phyloP scores from a whole-genome alignment of 2,113 vertebrate species.

The Ariopsis seemanni region DNA sequence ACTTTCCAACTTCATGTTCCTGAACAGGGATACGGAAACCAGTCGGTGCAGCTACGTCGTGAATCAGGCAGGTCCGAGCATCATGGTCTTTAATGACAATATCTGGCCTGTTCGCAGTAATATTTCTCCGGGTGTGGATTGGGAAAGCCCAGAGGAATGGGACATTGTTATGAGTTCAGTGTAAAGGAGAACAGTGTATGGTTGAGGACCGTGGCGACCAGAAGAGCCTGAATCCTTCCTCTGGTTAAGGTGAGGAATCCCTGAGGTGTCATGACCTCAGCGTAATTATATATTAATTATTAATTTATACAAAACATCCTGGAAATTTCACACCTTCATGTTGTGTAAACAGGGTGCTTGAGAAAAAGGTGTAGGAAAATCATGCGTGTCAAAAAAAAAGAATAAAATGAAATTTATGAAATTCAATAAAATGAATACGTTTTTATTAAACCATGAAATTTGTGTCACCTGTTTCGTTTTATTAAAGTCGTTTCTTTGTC shows the following conservation, averaged over 20 bases:
- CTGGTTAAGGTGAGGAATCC: not conserved
- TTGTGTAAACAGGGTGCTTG: not conserved
- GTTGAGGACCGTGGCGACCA: not conserved
- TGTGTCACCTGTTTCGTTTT: not conserved
- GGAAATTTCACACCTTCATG: not conserved
- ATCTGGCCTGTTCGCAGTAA: no score
- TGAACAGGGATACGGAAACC: no score
- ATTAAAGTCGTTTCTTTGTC: not conserved
- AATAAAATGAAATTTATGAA: not conserved
- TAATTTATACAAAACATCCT: not conserved
- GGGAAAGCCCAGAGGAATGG: no score
- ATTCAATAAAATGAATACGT: not conserved
- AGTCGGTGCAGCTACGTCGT: no score
- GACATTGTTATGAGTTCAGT: not conserved
- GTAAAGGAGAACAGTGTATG: not conserved
- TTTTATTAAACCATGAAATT: not conserved
- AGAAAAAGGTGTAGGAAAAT: not conserved
- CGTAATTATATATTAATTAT: constrained; percentile 9
- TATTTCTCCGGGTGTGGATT: no score
- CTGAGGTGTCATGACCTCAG: not conserved
- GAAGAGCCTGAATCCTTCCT: not conserved
- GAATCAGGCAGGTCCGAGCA: no score
- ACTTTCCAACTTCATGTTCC: no score
- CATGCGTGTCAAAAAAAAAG: not conserved
- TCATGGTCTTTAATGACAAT: no score